These are phyloP conservation scores for Drosophila arizonae DNA, from an alignment of 1,140 invertebrate species.

Conservation along the genomic window DNA sequence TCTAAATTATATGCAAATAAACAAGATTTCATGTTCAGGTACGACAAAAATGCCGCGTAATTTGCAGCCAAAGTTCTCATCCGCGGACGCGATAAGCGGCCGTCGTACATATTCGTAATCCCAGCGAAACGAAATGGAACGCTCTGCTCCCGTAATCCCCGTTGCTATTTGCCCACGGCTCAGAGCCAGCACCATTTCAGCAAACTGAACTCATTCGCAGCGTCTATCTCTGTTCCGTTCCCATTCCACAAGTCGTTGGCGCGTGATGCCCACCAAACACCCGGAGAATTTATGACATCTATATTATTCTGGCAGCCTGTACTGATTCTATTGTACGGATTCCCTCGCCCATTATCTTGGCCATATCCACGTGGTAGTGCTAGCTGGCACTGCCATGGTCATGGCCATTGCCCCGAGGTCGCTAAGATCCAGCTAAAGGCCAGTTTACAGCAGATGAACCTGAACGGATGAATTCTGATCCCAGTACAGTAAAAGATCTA, in stretches of 20 bases:
- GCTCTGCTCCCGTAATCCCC: conserved; percentile 40
- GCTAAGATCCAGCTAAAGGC: no score
- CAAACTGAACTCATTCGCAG: conserved; percentile 18
- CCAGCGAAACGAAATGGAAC: conserved; percentile 13
- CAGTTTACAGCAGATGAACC: no score
- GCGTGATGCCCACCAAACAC: conserved; percentile 32
- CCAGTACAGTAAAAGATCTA: no score
- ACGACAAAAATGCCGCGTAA: conserved; percentile 40
- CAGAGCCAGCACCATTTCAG: conserved; percentile 19
- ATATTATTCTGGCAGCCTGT: not conserved
- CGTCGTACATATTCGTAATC: conserved; percentile 27
- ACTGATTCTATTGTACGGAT: conserved; percentile 4
- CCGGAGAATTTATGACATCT: conserved; percentile 12
- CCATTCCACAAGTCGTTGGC: conserved; percentile 19
- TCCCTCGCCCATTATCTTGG: conserved; percentile 15
- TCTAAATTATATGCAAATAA: conserved; percentile 73
- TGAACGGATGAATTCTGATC: not conserved
- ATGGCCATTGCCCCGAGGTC: not conserved
- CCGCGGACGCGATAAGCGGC: conserved; percentile 22
- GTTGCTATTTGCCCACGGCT: conserved; percentile 39
- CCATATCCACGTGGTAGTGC: conserved; percentile 15
- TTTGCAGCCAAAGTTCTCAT: conserved; percentile 26
- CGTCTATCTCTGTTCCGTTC: not conserved
- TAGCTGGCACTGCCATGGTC: not conserved
- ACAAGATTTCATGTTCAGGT: conserved; percentile 22